Evolutionary conservation across 1,140 invertebrate genomes (phyloP).

Genomic region (Gryllus bimaculatus): DNA sequence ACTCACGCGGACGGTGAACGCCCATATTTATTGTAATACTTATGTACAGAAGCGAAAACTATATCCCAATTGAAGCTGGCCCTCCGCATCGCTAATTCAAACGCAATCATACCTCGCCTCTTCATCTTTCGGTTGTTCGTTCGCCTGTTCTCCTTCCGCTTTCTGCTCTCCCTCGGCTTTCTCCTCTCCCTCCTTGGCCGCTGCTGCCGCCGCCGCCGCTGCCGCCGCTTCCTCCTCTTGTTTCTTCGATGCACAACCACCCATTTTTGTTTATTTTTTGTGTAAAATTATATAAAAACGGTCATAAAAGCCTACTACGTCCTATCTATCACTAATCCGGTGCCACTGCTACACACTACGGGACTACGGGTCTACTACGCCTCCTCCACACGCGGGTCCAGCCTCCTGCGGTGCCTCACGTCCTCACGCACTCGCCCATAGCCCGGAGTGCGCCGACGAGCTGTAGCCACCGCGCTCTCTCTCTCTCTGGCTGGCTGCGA

Average conservation of each 20-base stretch:
- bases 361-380: not conserved
- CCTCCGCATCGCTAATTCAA: too few relatives aligned
- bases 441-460: not conserved
- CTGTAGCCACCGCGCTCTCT: not conserved
- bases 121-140: not conserved
- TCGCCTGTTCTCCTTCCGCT: not conserved
- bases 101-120: not conserved
- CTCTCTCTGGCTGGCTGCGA: not conserved
- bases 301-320: not conserved
- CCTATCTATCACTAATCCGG: too few relatives aligned
- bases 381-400: not conserved
- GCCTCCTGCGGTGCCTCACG: not conserved
- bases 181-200: not conserved
- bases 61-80: too few relatives aligned
- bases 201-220: too few relatives aligned
- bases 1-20: too few relatives aligned
- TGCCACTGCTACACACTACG: not conserved
- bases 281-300: conserved; percentile 1
- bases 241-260: not conserved
- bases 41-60: too few relatives aligned
- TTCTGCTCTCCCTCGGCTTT: not conserved
- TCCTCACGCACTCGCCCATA: not conserved
- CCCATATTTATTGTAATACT: too few relatives aligned
- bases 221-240: not conserved
- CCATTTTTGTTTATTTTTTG: not conserved